phyloP scores from a whole-genome alignment of 2,113 vertebrate species.

The Pseudolaguvia tuberculata region DNA sequence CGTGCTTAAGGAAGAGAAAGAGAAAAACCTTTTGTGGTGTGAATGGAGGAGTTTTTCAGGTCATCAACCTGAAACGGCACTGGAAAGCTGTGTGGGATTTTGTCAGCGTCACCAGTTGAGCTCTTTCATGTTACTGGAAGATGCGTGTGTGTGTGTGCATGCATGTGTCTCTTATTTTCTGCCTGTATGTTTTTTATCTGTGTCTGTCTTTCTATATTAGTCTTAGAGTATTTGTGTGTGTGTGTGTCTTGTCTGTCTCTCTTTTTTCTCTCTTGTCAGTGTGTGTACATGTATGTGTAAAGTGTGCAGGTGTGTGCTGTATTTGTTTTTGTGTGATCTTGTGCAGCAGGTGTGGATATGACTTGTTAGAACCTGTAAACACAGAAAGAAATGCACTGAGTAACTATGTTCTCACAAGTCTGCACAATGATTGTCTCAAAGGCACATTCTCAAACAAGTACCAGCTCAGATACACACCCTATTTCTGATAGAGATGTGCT shows the following conservation, averaged over 20 bases:
- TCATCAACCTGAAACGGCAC: constrained; percentile 52
- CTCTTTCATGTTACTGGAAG: constrained; percentile 44
- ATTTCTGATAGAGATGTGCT: not conserved
- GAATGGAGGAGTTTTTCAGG: constrained; percentile 42
- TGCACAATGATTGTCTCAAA: constrained; percentile 14
- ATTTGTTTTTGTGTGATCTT: constrained; percentile 7
- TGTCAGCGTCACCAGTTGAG: constrained; percentile 19
- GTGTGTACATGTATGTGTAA: constrained; percentile 6
- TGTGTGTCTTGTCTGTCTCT: not conserved
- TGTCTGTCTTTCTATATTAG: not conserved
- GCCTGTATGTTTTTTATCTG: too few species aligned
- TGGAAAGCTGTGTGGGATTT: constrained; percentile 55
- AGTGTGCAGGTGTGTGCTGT: constrained; percentile 6
- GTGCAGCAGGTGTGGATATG: constrained; percentile 54
- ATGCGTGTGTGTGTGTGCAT: not conserved
- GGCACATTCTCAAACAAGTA: not conserved
- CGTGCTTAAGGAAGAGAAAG: not conserved
- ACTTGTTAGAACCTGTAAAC: constrained; percentile 57
- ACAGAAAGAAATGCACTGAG: constrained; percentile 31
- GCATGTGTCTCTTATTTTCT: not conserved
- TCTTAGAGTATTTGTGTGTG: constrained; percentile 4
- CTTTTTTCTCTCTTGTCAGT: not conserved
- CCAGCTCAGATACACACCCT: constrained; percentile 10
- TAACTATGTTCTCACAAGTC: constrained; percentile 10
- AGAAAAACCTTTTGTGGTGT: constrained; percentile 7